A percentile compares a stretch with the other conserved stretches of the same genome.
Evolutionary conservation across 2,888 invertebrate genomes (phyloP).

Genomic region (Lymantria monacha): DNA sequence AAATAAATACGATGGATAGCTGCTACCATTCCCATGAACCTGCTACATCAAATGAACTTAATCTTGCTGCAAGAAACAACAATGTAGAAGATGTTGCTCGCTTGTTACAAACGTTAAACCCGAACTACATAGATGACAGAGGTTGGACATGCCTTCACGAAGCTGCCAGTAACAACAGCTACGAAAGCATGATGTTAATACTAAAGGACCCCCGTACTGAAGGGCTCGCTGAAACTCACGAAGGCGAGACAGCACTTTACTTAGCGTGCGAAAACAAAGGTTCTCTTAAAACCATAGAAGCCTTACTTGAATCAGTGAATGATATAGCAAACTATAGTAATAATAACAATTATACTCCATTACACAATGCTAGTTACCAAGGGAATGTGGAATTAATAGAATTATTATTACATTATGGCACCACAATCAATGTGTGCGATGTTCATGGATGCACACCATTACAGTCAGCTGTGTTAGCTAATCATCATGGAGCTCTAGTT

Average conservation of each 20-base stretch:
- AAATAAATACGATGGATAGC: conserved; percentile 37
- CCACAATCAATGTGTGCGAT: conserved; percentile 67
- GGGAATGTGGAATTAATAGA: conserved; percentile 64
- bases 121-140: conserved; percentile 74
- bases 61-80: conserved; percentile 69
- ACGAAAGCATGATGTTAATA: conserved; percentile 59
- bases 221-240: conserved; percentile 67
- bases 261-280: conserved; percentile 62
- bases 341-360: conserved; percentile 70
- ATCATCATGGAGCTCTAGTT: conserved; percentile 52
- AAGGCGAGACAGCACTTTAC: conserved; percentile 75
- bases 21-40: conserved; percentile 79
- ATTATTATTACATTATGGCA: conserved; percentile 63
- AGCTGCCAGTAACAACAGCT: conserved; percentile 69
- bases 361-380: conserved; percentile 65
- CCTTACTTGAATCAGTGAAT: conserved; percentile 55
- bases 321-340: conserved; percentile 71
- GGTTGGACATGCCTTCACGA: conserved; percentile 81
- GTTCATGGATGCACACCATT: conserved; percentile 76
- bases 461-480: conserved; percentile 65
- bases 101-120: conserved; percentile 67
- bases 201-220: conserved; percentile 57
- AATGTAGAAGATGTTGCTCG: conserved; percentile 54
- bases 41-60: conserved; percentile 67
- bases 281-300: conserved; percentile 57